A percentile compares a stretch with the other conserved stretches of the same genome.
phyloP scores from a whole-genome alignment of 2,888 invertebrate genomes.

The Chrysomela aeneicollis region DNA sequence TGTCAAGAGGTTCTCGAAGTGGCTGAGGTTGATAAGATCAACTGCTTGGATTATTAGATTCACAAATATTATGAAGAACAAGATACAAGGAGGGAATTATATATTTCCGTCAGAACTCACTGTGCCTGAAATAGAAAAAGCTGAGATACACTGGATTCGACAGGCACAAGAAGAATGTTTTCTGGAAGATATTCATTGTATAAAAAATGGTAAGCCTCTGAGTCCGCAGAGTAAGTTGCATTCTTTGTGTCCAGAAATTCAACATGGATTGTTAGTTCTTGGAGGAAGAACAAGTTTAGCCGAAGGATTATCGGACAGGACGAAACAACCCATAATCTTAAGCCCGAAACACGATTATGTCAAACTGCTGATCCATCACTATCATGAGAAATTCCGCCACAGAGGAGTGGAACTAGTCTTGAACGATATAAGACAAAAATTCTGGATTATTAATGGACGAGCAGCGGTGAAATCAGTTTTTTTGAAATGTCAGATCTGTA shows the following conservation, averaged over 20 bases:
- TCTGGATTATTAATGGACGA: conserved; percentile 4
- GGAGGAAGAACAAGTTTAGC: background rate
- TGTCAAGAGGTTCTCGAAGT: background rate
- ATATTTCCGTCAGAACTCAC: background rate
- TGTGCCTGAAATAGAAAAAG: background rate
- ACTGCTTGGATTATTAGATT: too few species aligned
- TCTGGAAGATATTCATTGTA: background rate
- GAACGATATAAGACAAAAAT: background rate
- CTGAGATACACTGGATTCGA: background rate
- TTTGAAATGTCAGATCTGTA: background rate
- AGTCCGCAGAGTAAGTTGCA: background rate
- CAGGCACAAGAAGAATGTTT: background rate
- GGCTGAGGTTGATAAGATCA: too few species aligned
- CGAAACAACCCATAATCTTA: background rate
- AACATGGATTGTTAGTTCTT: background rate
- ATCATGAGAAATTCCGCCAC: background rate
- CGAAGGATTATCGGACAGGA: background rate
- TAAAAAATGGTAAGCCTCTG: background rate
- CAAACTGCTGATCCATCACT: conserved; percentile 4
- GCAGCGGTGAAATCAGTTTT: background rate
- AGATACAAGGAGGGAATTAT: background rate
- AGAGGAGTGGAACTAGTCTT: background rate
- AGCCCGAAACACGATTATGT: background rate
- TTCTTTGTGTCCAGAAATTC: background rate
- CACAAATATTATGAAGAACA: background rate